A percentile compares a stretch with the other conserved stretches of the same genome.
Conservation (phyloP, 2,888 invertebrate species). For the Petrolisthes manimaculis region DNA sequence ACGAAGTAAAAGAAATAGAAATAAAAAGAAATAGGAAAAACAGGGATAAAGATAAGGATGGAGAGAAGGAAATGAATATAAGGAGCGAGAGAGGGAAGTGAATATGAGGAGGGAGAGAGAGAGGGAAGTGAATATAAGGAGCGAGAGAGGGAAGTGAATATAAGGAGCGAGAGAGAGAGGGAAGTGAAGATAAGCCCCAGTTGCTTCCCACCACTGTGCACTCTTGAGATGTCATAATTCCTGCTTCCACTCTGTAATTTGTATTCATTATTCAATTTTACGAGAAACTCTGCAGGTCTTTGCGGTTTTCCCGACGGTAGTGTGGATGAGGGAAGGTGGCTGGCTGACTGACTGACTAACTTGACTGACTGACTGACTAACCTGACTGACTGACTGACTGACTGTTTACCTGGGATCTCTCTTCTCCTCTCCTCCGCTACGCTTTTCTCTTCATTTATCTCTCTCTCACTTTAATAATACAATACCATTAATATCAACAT, state of each 20-base stretch:
- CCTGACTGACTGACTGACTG: too few species aligned
- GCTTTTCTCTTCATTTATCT: neutral
- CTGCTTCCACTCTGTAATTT: constrained; percentile 32
- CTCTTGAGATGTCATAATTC: constrained; percentile 16
- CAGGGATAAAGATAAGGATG: neutral
- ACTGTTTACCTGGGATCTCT: neutral
- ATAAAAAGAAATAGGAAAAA: too few species aligned
- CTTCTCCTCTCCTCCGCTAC: neutral
- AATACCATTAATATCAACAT: too few species aligned
- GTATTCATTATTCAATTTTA: constrained; percentile 49
- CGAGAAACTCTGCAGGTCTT: constrained; percentile 31
- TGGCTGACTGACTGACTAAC: too few species aligned
- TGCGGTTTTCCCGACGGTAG: constrained; percentile 24
- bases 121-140: neutral
- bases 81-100: neutral
- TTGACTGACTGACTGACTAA: too few species aligned
- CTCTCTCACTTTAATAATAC: too few species aligned
- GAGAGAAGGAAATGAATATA: too few species aligned
- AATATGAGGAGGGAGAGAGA: neutral
- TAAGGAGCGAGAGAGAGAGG: too few species aligned
- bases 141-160: too few species aligned
- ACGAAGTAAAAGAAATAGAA: neutral
- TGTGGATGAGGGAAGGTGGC: too few species aligned
- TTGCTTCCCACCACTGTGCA: neutral
- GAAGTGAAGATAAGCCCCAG: neutral